Conservation (phyloP, 2,113 vertebrate genomes). For the Sarotherodon lohbergeri region DNA sequence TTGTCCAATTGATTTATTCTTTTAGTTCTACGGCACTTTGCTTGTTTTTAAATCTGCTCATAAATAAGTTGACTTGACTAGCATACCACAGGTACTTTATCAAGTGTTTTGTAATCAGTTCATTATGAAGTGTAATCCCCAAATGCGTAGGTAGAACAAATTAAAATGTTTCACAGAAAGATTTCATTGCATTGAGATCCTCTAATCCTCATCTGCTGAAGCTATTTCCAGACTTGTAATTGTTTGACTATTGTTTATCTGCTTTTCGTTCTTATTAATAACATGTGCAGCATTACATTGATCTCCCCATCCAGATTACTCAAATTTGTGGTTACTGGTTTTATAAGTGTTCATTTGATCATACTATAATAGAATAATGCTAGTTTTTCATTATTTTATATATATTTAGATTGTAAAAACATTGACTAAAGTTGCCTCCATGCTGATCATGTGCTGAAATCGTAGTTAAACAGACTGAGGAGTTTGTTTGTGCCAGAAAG, state of each 20-base stretch:
- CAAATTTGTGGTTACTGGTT: not conserved
- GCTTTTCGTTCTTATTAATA: not conserved
- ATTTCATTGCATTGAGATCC: not conserved
- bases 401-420: not conserved
- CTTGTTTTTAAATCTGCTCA: not conserved
- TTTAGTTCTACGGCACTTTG: not conserved
- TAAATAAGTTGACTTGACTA: not conserved
- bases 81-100: not conserved
- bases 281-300: not conserved
- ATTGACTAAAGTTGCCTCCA: not conserved
- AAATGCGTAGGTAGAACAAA: not conserved
- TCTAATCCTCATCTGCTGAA: not conserved
- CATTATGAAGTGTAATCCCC: not conserved
- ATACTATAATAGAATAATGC: not conserved
- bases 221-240: not conserved
- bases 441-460: not conserved
- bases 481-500: not conserved
- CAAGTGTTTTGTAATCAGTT: not conserved
- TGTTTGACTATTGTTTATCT: not conserved
- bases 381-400: not conserved
- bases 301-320: not conserved
- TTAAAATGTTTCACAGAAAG: not conserved
- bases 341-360: not conserved
- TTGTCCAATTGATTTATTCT: fast-evolving
- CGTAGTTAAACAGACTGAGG: not conserved